Percentiles rank a stretch among this genome's conserved stretches.
These are phyloP conservation scores for Sparus aurata DNA, from an alignment of 2,797 vertebrate species.

Conservation along the genomic window DNA sequence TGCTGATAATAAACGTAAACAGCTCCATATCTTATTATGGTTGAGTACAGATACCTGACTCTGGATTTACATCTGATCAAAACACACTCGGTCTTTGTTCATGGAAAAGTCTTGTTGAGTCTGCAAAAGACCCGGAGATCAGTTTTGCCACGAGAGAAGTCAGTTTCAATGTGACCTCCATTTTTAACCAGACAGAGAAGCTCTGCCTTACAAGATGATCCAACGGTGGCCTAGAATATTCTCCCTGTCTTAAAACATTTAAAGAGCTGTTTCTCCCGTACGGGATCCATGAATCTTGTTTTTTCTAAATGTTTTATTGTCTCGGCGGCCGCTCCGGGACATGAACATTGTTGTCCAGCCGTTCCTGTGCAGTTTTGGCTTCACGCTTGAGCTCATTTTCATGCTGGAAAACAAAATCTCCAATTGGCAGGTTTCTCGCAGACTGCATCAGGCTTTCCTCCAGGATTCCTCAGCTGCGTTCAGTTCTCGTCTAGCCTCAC, in stretches of 20 bases:
- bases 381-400: slow-evolving; percentile 4
- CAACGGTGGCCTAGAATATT: background rate
- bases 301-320: slow-evolving; percentile 5
- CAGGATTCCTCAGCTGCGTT: background rate
- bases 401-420: background rate
- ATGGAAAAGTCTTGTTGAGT: background rate
- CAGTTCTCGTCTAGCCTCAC: background rate
- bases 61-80: background rate
- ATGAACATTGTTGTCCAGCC: background rate
- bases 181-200: slow-evolving; percentile 27
- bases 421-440: background rate
- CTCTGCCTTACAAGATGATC: background rate
- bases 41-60: too few species aligned
- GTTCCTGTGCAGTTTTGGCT: background rate
- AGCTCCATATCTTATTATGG: too few species aligned
- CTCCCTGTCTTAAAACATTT: background rate
- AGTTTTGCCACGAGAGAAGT: slow-evolving; percentile 13
- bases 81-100: background rate
- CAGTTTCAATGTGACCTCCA: background rate
- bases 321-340: background rate
- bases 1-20: too few species aligned
- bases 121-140: slow-evolving; percentile 14
- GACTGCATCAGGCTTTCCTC: background rate
- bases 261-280: background rate
- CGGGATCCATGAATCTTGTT: background rate